Base-by-base conservation (phyloP, 2,113 vertebrate species). In the Mirounga angustirostris region DNA sequence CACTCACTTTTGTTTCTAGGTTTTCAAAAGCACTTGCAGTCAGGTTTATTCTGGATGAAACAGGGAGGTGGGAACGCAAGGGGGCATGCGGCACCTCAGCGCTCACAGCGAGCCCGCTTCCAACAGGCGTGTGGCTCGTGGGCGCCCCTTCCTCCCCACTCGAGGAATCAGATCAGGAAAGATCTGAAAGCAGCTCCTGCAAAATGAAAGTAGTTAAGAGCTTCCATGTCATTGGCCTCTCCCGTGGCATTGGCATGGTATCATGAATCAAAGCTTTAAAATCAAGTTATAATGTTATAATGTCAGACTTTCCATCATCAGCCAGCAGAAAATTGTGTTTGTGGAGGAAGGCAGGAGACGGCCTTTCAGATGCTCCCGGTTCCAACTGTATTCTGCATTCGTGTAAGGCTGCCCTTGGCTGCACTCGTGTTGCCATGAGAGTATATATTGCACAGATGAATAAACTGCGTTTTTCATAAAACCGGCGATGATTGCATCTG, bases 31-130 rank as follows among this genome's bases (percentile, higher is more conserved):
- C 22, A 24, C 24, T 43, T 56, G 30, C 10, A 24, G 43, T 26
- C 73, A 12, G 24, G 7, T 30, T 30, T 54, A 18, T 33, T 46
- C 67, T 15, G 21, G 16, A 18, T 74, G 22, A 58, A 16, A 74
- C 1, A 2, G 13, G n/a, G 65, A 50, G 9, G 43, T 4, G 5
- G 12, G n/a, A 28, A 9, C 2, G 50, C 21, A 19, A 24, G 69
- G 11, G 0, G 16, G 11, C 0, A 1, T 0, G 28, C 15, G 16
- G 36, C 0, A 10, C 4, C 5, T 1, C 2, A 3, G 6, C 0
- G 16, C 83, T 22, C 65, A 4, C 22, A 0, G 13, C 5, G 1
- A 36, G 33, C 11, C 54, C 1, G 3, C 3, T 16, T 40, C n/a
- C 26, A 2, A 26, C 18, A 7, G 15, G 30, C 28, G 13, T 43